phyloP scores from a whole-genome alignment of 1,140 invertebrate species.

The Achatina immaculata region DNA sequence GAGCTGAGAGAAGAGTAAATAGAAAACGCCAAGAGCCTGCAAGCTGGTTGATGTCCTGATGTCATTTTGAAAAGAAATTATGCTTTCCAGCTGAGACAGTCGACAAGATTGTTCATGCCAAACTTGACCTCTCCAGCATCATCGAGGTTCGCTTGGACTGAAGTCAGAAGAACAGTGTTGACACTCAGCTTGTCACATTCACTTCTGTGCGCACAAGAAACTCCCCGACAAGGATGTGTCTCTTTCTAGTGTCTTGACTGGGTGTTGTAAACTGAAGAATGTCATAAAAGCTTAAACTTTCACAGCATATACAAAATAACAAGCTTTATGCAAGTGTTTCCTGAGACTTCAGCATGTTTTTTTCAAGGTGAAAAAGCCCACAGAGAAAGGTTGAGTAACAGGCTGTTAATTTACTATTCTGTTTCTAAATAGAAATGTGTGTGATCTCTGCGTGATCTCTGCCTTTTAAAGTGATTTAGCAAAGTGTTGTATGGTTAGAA shows the following conservation, averaged over 20 bases:
- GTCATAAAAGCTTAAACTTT: too few species aligned
- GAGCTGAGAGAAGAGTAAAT: slow-evolving; percentile 1
- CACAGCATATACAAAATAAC: too few species aligned
- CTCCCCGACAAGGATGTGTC: slow-evolving; percentile 98
- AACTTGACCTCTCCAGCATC: slow-evolving; percentile 93
- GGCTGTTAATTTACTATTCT: too few species aligned
- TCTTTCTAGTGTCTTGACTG: slow-evolving; percentile 99
- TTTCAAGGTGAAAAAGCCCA: too few species aligned
- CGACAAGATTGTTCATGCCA: slow-evolving; percentile 95
- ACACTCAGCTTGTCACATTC: slow-evolving; percentile 99
- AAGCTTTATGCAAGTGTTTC: too few species aligned
- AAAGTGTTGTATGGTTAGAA: too few species aligned
- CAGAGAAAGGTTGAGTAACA: too few species aligned
- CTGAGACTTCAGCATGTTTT: too few species aligned
- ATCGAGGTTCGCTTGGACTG: slow-evolving; percentile 99
- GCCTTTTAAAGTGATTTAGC: too few species aligned
- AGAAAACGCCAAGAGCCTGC: slow-evolving; percentile 74
- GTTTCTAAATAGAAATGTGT: too few species aligned
- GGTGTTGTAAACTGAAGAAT: too few species aligned
- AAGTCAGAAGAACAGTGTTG: slow-evolving; percentile 98
- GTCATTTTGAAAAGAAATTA: slow-evolving; percentile 95
- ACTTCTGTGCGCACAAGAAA: slow-evolving; percentile 98
- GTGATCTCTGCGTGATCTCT: too few species aligned
- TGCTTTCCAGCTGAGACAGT: slow-evolving; percentile 99
- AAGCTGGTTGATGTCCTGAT: slow-evolving; percentile 97